Evolutionary conservation across 2,113 vertebrate species (phyloP).

Genomic region (Pelmatolapia mariae): DNA sequence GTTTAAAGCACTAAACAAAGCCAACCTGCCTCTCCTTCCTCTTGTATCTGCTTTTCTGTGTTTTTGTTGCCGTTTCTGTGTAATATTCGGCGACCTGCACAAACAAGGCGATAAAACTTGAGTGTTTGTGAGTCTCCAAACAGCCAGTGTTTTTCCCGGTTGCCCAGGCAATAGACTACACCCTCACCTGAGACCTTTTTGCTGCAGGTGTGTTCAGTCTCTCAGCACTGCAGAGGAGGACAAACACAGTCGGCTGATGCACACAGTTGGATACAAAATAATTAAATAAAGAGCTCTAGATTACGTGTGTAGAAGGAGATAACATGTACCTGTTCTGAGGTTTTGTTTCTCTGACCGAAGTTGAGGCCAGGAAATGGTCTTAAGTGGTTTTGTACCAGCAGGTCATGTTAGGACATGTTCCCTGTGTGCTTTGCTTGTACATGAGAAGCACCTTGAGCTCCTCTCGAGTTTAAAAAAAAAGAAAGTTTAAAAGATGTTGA

Average conservation of each 20-base stretch:
- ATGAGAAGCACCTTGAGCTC: background rate
- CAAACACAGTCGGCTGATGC: slow-evolving; percentile 8
- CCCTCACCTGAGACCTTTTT: slow-evolving; percentile 54
- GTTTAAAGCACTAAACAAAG: background rate
- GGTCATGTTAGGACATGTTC: slow-evolving; percentile 37
- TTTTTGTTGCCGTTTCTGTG: background rate
- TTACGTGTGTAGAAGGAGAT: background rate
- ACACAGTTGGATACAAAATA: background rate
- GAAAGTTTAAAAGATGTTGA: background rate
- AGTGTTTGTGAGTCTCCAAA: background rate
- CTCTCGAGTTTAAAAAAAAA: background rate
- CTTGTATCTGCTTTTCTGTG: background rate
- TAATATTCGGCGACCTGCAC: slow-evolving; percentile 4
- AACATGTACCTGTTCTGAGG: background rate
- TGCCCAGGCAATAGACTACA: slow-evolving; percentile 51
- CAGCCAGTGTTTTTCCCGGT: slow-evolving; percentile 46
- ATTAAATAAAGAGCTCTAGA: background rate
- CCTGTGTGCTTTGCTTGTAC: background rate
- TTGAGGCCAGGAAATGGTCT: slow-evolving; percentile 11
- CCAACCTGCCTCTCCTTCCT: background rate
- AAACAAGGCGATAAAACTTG: slow-evolving; percentile 15
- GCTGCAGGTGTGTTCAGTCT: slow-evolving; percentile 50
- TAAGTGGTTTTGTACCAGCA: slow-evolving; percentile 8
- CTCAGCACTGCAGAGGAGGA: background rate
- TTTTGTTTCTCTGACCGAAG: background rate